Evolutionary conservation across 2,888 invertebrate species (phyloP), one percentile per base, ranked within the genome.

Genomic region (Harmothoe impar): DNA sequence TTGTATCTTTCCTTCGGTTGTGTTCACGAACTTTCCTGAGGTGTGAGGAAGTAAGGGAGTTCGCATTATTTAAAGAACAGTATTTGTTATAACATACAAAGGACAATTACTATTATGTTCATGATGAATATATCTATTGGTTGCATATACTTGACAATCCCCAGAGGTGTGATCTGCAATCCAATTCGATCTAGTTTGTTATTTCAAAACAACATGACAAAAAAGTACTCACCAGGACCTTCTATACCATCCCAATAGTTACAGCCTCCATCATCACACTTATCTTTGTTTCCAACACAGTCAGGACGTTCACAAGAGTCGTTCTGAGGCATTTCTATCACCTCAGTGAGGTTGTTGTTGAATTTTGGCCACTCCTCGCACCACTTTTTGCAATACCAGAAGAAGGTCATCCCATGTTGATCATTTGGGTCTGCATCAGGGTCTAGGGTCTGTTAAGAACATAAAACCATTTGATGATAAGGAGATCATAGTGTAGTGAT

Each of bases 351-450:
- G 33, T 86, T 56, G 0, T 17, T 7, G 23, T 56, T 56, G 33
- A 89, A 89, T 29, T 15, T 68, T 10, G 89, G 89, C 89, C 89
- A 89, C 25, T 23, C 0, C 35, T 89, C 89, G n/a, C 89, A 89
- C 62, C 33, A n/a, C 33, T 51, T 89, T 29, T 89, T 89, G n/a
- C 89, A 89, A 31, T 33, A 89, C 89, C 89, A 89, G 89, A 43
- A 56, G 33, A 89, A 72, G 0, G 33, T 33, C 77, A 89, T 77
- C n/a, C 89, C 89, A 15, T 31, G 0, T 31, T 23, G n/a, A 17
- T 89, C 68, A 72, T 35, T 68, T n/a, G 62, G 33, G 31, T 89
- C 89, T 10, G 33, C 72, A 35, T 89, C 89, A 17, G 89, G 89
- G 51, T 89, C 89, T 25, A 31, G 0, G 20, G 89, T 89, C 77